Evolutionary conservation across 2,113 vertebrate species (phyloP).

Genomic region (Nothoprocta perdicaria): DNA sequence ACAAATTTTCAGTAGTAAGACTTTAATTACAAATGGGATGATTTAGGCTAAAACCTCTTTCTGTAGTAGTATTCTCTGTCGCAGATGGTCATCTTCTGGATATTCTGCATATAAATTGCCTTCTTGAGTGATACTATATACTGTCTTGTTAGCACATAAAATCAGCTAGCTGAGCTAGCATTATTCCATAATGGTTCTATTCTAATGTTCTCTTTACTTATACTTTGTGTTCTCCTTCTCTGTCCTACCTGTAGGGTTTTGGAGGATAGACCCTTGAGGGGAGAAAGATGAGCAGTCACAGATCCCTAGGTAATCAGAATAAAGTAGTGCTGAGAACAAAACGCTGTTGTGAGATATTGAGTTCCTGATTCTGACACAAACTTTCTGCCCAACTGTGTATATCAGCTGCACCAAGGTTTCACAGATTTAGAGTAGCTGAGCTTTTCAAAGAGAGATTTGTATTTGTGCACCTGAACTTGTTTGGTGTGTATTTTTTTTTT

Average conservation of each 20-base stretch:
- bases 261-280: background rate
- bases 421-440: background rate
- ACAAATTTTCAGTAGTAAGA: background rate
- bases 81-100: background rate
- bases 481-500: background rate
- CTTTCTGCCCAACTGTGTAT: rapidly evolving
- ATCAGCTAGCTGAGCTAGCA: background rate
- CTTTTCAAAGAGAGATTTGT: background rate
- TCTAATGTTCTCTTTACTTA: background rate
- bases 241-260: background rate
- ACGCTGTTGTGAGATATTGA: background rate
- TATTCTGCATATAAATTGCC: background rate
- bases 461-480: background rate
- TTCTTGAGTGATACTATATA: background rate
- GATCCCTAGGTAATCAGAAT: background rate
- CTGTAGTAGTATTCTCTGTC: background rate
- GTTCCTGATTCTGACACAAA: background rate
- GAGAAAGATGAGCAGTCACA: background rate
- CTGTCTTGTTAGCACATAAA: constrained; percentile 30
- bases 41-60: background rate
- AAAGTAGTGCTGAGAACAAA: background rate
- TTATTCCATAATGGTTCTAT: background rate
- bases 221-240: background rate
- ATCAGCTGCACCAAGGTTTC: background rate
- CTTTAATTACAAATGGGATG: background rate